Evolutionary conservation across 1,140 invertebrate genomes (phyloP), one percentile per base, ranked within the genome.

Genomic region (Zophobas atratus): DNA sequence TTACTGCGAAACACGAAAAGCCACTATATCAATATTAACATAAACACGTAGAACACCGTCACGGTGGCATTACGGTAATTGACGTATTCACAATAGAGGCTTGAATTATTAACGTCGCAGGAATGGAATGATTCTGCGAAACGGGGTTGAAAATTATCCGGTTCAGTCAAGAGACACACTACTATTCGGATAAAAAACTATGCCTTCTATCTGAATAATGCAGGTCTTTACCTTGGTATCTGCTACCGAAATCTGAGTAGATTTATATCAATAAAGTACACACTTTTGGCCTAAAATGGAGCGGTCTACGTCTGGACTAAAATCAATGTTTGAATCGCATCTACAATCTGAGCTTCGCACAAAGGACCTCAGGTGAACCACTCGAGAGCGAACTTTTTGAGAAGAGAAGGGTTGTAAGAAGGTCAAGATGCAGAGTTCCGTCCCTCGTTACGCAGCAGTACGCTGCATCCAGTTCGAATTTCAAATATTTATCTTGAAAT

Each of bases 321-420:
- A 20, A 20, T 20, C 20, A 20, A 20, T 20, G 20, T 20, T 20
- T 20, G 20, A 20, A 20, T 20, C 20, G 20, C 20, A 20, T 20
- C 20, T 20, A 20, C 20, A 20, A 20, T 20, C 20, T 20, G 20
- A 72, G 51, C 70, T 51, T 41, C 2, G 6, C 1, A 49, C 70
- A 51, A 53, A 51, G 51, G 46, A 48, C 41, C 49, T 72, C n/a
- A 51, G 6, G n/a, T 51, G 49, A 20, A 51, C 49, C 46, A 43
- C 51, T 34, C 32, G 33, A 70, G 46, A 34, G 67, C 8, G 35
- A 36, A 43, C n/a, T 6, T 20, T 48, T 33, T 70, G 38, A 43
- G 51, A 72, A 75, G 36, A 20, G 35, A 49, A 75, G 72, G 72
- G 72, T 75, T 75, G 72, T 75, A 75, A 75, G 72, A 56, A 75